A percentile compares a stretch with the other conserved stretches of the same genome.
These are phyloP conservation scores for Laticauda laticaudata DNA, from an alignment of 2,113 vertebrate genomes.

Conservation along the genomic window DNA sequence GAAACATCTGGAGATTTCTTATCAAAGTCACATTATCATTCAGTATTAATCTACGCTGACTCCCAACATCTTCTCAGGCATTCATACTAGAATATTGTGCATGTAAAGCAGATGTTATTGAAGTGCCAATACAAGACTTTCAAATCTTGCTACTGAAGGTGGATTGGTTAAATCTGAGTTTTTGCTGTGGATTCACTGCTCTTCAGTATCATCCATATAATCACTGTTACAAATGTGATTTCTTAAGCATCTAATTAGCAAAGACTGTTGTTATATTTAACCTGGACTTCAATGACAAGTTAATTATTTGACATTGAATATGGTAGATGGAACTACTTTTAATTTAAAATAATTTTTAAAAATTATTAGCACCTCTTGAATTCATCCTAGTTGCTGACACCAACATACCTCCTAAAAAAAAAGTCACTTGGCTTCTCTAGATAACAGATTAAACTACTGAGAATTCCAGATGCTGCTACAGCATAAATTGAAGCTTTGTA, in stretches of 20 bases:
- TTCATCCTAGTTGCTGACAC: neutral
- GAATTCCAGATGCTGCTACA: neutral
- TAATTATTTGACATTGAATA: neutral
- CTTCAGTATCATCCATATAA: neutral
- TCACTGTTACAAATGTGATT: neutral
- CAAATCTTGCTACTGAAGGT: neutral
- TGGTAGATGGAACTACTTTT: neutral
- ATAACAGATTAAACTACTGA: neutral
- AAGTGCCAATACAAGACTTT: neutral
- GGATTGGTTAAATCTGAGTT: neutral
- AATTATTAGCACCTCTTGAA: neutral
- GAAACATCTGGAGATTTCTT: neutral
- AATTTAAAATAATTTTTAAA: neutral
- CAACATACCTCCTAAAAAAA: neutral
- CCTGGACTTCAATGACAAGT: neutral
- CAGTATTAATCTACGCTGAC: neutral
- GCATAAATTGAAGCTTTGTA: neutral
- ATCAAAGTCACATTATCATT: neutral
- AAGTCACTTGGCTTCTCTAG: neutral
- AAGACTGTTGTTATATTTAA: neutral
- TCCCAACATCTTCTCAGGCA: neutral
- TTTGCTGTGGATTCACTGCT: neutral
- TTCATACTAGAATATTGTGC: neutral
- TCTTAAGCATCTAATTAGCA: neutral
- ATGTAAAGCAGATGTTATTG: neutral